A percentile compares a stretch with the other conserved stretches of the same genome.
Evolutionary conservation across 2,797 vertebrate species (phyloP).

Genomic region (Aulostomus chinensis): DNA sequence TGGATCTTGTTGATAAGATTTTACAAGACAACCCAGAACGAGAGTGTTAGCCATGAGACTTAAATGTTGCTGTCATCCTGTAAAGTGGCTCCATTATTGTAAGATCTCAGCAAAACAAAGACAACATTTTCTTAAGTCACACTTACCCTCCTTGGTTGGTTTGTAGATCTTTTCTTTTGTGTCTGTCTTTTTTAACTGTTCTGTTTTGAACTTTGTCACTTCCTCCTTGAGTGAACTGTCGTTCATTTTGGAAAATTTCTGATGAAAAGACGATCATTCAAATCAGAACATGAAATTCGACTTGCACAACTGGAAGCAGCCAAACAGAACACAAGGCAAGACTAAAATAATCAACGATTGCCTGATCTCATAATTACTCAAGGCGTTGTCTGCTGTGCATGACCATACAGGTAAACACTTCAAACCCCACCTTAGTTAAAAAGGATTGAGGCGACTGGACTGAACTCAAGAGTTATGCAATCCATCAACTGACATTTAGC

Average conservation of each 20-base stretch:
- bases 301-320: not conserved
- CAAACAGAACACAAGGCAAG: not conserved
- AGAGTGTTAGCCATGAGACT: too few relatives aligned
- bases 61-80: too few relatives aligned
- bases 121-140: not conserved
- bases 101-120: conserved; percentile 3
- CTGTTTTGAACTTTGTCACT: conserved; percentile 61
- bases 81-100: too few relatives aligned
- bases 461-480: conserved; percentile 18
- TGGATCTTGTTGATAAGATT: too few relatives aligned
- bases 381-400: conserved; percentile 9
- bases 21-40: too few relatives aligned
- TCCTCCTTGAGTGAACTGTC: conserved; percentile 50
- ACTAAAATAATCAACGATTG: not conserved
- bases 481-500: too few relatives aligned
- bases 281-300: not conserved
- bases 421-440: conserved; percentile 11
- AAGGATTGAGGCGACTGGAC: not conserved
- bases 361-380: not conserved
- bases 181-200: conserved; percentile 55
- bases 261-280: not conserved
- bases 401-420: conserved; percentile 27
- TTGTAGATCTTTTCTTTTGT: conserved; percentile 49
- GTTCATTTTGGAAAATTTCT: conserved; percentile 66
- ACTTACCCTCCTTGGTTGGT: conserved; percentile 73